A percentile compares a stretch with the other conserved stretches of the same genome.
These are phyloP conservation scores for Odontothrips loti DNA, from an alignment of 2,888 invertebrate species.

Conservation along the genomic window DNA sequence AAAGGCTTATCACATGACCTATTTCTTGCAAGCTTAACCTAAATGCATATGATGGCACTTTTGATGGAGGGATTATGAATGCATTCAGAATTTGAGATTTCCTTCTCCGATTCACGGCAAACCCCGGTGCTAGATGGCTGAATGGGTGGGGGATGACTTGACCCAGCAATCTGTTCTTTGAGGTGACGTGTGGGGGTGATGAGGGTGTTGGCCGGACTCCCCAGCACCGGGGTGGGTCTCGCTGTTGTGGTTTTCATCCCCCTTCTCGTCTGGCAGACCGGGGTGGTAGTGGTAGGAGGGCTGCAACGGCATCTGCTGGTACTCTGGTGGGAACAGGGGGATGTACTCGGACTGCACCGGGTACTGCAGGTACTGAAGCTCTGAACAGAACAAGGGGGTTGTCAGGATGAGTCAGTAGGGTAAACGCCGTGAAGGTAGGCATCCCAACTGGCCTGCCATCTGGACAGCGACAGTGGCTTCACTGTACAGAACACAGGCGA, in stretches of 20 bases:
- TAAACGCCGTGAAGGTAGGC: not conserved
- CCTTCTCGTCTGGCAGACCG: not conserved
- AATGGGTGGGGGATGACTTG: not conserved
- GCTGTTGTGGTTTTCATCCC: conserved; percentile 13
- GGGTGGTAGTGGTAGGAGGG: conserved; percentile 17
- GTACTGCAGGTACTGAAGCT: conserved; percentile 20
- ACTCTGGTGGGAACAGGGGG: not conserved
- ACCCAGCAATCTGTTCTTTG: not conserved
- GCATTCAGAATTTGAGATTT: too few species aligned
- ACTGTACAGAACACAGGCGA: too few species aligned
- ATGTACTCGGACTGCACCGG: conserved; percentile 18
- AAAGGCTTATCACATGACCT: too few species aligned
- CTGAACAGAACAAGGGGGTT: not conserved
- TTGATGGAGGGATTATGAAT: too few species aligned
- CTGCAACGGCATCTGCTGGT: not conserved
- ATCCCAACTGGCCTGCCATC: not conserved
- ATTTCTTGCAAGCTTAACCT: too few species aligned
- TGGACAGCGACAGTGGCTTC: too few species aligned
- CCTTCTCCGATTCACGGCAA: too few species aligned
- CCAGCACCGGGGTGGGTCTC: not conserved
- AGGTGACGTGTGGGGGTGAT: not conserved
- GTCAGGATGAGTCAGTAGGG: not conserved
- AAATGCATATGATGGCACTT: too few species aligned
- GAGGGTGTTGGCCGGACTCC: not conserved
- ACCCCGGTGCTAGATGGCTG: not conserved